A percentile compares a stretch with the other conserved stretches of the same genome.
Evolutionary conservation across 2,113 vertebrate species (phyloP).

Genomic region (Typhlomys cinereus): DNA sequence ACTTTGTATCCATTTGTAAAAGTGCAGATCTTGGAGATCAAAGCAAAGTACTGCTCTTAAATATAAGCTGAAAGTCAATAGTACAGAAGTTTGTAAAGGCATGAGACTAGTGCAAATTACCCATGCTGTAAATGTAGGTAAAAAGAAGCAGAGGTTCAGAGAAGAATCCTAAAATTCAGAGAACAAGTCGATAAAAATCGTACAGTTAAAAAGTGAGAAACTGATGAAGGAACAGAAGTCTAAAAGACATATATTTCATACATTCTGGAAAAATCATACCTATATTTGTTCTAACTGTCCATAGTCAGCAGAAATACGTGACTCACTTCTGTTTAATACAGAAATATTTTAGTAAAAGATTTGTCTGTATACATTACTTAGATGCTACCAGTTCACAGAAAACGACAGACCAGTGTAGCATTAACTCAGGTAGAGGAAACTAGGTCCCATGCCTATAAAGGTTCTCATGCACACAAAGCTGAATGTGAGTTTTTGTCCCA

Average conservation of each 20-base stretch:
- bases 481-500: not conserved
- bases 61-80: slow-evolving; percentile 1
- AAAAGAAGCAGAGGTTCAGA: not conserved
- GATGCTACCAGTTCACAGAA: slow-evolving; percentile 17
- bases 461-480: slow-evolving; percentile 4
- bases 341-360: slow-evolving; percentile 18
- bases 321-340: slow-evolving; percentile 10
- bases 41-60: not conserved
- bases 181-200: not conserved
- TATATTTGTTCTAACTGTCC: not conserved
- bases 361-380: not conserved
- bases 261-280: not conserved
- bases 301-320: not conserved
- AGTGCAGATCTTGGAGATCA: not conserved
- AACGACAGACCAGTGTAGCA: not conserved
- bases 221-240: not conserved
- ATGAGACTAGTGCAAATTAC: not conserved
- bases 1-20: not conserved
- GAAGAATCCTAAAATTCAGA: not conserved
- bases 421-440: slow-evolving; percentile 19
- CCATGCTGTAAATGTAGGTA: not conserved
- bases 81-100: not conserved
- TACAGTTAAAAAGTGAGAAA: not conserved
- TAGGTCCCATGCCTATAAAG: not conserved
- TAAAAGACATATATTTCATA: not conserved